These are phyloP conservation scores for Nemotelus nigrinus DNA, from an alignment of 2,888 invertebrate species.

Conservation along the genomic window DNA sequence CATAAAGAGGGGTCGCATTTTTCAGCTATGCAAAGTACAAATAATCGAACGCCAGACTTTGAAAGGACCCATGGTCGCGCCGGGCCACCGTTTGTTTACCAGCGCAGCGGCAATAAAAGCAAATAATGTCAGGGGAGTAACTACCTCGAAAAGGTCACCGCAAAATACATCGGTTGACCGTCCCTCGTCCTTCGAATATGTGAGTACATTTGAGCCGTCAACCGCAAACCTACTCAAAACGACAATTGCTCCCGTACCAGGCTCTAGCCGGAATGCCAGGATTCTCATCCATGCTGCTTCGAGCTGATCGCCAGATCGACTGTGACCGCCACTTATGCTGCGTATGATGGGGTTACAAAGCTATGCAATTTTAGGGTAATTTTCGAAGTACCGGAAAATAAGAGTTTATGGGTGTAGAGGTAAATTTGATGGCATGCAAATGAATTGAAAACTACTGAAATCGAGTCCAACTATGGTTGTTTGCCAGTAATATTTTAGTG, in stretches of 20 bases:
- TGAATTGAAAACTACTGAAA: too few relatives aligned
- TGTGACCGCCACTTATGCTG: neutral
- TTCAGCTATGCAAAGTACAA: neutral
- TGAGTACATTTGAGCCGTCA: slow-evolving; percentile 42
- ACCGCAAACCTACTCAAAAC: slow-evolving; percentile 41
- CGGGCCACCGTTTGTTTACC: neutral
- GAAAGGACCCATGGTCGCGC: neutral
- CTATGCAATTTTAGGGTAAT: neutral
- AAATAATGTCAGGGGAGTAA: slow-evolving; percentile 39
- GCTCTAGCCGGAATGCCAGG: neutral
- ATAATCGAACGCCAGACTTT: neutral
- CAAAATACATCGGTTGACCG: slow-evolving; percentile 42
- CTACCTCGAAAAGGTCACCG: slow-evolving; percentile 36
- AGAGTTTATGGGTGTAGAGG: neutral
- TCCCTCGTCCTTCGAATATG: slow-evolving; percentile 13
- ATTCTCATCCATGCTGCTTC: neutral
- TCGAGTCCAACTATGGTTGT: too few relatives aligned
- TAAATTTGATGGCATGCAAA: neutral
- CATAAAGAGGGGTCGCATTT: neutral
- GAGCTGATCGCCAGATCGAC: too few relatives aligned
- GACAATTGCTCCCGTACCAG: slow-evolving; percentile 22
- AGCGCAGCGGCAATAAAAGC: slow-evolving; percentile 38
- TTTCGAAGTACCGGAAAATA: neutral
- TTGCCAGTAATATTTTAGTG: too few relatives aligned
- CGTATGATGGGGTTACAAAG: slow-evolving; percentile 2